Evolutionary conservation across 2,888 invertebrate species (phyloP).

Genomic region (Hydraecia micacea): DNA sequence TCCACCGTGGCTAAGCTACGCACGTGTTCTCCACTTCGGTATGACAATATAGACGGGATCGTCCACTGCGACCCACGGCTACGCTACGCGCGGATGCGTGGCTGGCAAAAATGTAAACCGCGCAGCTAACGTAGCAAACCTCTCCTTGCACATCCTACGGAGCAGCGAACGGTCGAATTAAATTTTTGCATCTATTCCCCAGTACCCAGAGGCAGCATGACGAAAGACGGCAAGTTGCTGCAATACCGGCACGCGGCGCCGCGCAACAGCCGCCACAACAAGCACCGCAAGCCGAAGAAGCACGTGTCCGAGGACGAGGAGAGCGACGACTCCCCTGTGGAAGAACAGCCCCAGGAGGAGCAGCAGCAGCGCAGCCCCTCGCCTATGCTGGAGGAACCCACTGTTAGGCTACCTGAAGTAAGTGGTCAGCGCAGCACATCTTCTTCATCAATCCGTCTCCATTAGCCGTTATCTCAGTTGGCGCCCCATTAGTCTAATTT

Average conservation of each 20-base stretch:
- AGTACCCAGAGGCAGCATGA: conserved; percentile 67
- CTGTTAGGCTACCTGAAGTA: conserved; percentile 91
- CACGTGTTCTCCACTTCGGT: not conserved
- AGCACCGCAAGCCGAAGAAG: conserved; percentile 73
- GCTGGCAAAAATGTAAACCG: not conserved
- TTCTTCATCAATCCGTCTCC: too few species aligned
- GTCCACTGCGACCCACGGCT: not conserved
- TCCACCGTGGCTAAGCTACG: not conserved
- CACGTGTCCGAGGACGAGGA: conserved; percentile 80
- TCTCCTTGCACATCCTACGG: not conserved
- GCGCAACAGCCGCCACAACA: conserved; percentile 65
- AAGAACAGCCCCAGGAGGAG: conserved; percentile 72
- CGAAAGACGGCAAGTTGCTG: conserved; percentile 71
- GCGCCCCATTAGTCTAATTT: not conserved
- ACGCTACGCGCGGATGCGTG: not conserved
- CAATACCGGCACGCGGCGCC: conserved; percentile 62
- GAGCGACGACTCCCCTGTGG: conserved; percentile 76
- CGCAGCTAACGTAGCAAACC: too few species aligned
- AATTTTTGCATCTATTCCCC: conserved; percentile 27
- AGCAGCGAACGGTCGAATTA: too few species aligned
- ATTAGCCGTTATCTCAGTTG: not conserved
- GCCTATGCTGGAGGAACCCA: conserved; percentile 90
- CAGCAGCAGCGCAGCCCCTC: conserved; percentile 83
- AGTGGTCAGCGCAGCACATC: not conserved
- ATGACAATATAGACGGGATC: too few species aligned